Conservation (phyloP, 2,888 invertebrate species). For the Drosophila nigricruria region DNA sequence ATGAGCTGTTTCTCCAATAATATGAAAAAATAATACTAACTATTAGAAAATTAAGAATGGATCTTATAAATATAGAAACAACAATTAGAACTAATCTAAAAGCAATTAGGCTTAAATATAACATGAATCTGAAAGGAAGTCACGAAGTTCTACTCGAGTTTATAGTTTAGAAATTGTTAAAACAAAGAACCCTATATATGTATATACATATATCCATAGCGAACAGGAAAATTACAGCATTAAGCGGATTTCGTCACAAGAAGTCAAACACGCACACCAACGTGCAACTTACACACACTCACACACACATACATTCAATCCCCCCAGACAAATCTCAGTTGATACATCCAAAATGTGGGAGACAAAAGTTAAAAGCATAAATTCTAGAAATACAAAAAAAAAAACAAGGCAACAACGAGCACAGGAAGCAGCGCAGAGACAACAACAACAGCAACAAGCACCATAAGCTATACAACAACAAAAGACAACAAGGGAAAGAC, state of each 20-base stretch:
- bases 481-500: conserved; percentile 17
- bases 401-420: conserved; percentile 53
- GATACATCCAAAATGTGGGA: conserved; percentile 64
- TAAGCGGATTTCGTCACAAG: conserved; percentile 76
- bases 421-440: conserved; percentile 63
- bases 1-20: no score
- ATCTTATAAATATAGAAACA: no score
- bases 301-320: conserved; percentile 36
- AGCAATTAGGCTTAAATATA: background rate
- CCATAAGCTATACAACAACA: conserved; percentile 46
- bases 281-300: conserved; percentile 25
- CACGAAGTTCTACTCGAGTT: background rate
- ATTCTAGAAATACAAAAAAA: conserved; percentile 65
- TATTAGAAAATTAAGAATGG: no score
- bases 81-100: background rate
- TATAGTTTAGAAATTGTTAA: background rate
- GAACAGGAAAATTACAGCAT: conserved; percentile 72
- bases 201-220: conserved; percentile 1
- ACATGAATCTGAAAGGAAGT: background rate
- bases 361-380: conserved; percentile 72
- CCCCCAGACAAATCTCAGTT: conserved; percentile 53
- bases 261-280: conserved; percentile 68
- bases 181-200: background rate
- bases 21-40: no score
- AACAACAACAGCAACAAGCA: conserved; percentile 43